Base-by-base conservation (phyloP, 2,113 vertebrate genomes). In the Heterotis niloticus region DNA sequence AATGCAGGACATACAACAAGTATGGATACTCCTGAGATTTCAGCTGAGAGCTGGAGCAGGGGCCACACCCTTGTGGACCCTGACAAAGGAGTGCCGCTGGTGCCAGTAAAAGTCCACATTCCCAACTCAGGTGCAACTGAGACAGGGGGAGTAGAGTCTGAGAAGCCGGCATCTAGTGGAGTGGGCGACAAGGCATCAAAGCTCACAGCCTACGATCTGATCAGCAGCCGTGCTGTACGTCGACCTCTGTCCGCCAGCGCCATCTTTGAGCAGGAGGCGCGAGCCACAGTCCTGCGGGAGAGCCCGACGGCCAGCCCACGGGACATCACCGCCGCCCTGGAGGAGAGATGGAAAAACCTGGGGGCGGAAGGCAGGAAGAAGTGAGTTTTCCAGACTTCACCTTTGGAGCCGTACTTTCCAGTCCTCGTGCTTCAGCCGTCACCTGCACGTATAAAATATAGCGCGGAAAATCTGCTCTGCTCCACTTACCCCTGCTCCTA, bases 181-280 rank as follows among this genome's bases (percentile, higher is more conserved):
- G 91, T 98, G 52, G 92, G 89, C 20, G 93, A 93, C 82, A 98
- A 95, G 85, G 89, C 84, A 0, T 94, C 93, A 10, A 90, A 87
- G 2, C 87, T 96, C 81, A 95, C 91, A 0, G 94, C 94, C 76
- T 98, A 95, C 83, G 95, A 99, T 84, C 91, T 98, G 89, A 95
- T 98, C 88, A 94, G 92, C 84, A 94, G 83, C 85, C 92, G 80
- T 26, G 86, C 90, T 26, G 86, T 95, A 88, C 94, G 84, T 88
- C 94, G 93, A 78, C 93, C 96, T 0, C 88, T 92, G 90, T 92
- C 96, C 62, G 93, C 96, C 0, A 89, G 90, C 56, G 90, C 86
- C n/a, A 85, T 96, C 80, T 97, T 95, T 82, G 89, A 93, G 87
- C 92, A 94, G 81, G 94, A 98, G 70, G 83, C 81, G 87, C 92